A percentile compares a stretch with the other conserved stretches of the same genome.
Conservation (phyloP, 2,888 invertebrate species). For the Oligia strigilis region DNA sequence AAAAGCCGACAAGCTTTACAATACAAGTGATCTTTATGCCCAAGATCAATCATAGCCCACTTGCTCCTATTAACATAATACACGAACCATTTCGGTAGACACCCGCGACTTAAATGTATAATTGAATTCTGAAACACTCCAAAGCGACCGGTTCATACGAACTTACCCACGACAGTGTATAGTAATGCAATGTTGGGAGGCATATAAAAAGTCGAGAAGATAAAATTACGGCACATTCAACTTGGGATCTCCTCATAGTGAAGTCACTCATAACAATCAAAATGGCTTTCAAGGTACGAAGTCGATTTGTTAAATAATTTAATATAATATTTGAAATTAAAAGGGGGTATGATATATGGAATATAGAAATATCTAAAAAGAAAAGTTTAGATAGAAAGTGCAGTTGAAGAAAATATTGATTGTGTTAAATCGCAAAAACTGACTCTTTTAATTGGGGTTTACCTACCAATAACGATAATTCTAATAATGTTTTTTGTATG, state of each 20-base stretch:
- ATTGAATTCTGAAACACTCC: conserved; percentile 68
- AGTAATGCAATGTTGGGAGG: conserved; percentile 75
- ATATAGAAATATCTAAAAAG: neutral
- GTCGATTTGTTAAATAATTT: neutral
- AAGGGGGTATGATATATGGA: neutral
- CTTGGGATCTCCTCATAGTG: conserved; percentile 80
- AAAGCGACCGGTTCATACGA: conserved; percentile 76
- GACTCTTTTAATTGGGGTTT: neutral
- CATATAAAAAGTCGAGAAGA: conserved; percentile 82
- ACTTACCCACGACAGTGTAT: conserved; percentile 62
- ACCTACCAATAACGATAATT: neutral
- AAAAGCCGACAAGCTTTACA: conserved; percentile 77
- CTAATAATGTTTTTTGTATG: conserved; percentile 12
- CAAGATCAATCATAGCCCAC: conserved; percentile 81
- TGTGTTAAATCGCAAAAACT: neutral
- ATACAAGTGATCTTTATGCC: conserved; percentile 84
- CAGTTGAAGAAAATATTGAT: neutral
- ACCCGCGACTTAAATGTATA: conserved; percentile 48
- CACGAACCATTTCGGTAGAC: conserved; percentile 70
- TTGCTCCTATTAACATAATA: conserved; percentile 76
- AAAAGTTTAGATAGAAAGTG: neutral
- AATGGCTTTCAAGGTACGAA: conserved; percentile 87
- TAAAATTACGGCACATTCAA: conserved; percentile 82
- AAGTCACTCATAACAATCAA: conserved; percentile 78
- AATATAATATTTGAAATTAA: neutral